A percentile compares a stretch with the other conserved stretches of the same genome.
These are phyloP conservation scores for Phycodurus eques DNA, from an alignment of 2,113 vertebrate species.

Conservation along the genomic window DNA sequence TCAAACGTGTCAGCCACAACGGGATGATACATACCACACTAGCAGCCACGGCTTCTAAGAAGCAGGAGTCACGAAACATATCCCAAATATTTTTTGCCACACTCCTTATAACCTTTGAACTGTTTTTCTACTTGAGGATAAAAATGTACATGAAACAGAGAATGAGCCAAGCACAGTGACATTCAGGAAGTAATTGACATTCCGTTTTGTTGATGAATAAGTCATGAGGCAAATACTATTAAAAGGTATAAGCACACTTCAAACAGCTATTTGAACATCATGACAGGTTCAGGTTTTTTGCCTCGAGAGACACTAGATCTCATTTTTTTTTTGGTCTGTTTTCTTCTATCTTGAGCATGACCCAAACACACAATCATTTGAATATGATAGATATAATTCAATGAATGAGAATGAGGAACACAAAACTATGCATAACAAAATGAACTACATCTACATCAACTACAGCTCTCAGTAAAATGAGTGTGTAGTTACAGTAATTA, in stretches of 20 bases:
- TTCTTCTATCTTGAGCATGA: not conserved
- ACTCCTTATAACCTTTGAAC: not conserved
- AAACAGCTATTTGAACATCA: slow-evolving; percentile 15
- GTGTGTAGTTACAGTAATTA: not conserved
- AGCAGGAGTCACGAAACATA: slow-evolving; percentile 5
- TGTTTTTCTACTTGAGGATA: slow-evolving; percentile 1
- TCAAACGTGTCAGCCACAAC: slow-evolving; percentile 52
- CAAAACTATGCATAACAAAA: not conserved
- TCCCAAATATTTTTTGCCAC: not conserved
- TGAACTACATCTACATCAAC: not conserved
- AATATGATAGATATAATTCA: not conserved
- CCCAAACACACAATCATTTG: not conserved
- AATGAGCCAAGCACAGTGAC: slow-evolving; percentile 4
- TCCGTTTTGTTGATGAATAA: slow-evolving; percentile 20
- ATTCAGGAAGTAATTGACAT: slow-evolving; percentile 25
- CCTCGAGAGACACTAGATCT: slow-evolving; percentile 2
- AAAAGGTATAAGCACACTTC: slow-evolving; percentile 28
- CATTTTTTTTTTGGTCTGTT: not conserved
- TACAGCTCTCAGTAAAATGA: not conserved
- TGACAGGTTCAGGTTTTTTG: slow-evolving; percentile 5
- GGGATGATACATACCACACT: slow-evolving; percentile 54
- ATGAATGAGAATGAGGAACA: not conserved
- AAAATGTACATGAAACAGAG: slow-evolving; percentile 14
- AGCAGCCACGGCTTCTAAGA: slow-evolving; percentile 14
- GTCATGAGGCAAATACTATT: slow-evolving; percentile 17